These are phyloP conservation scores for Caracal caracal DNA, from an alignment of 2,113 vertebrate species.

Conservation along the genomic window DNA sequence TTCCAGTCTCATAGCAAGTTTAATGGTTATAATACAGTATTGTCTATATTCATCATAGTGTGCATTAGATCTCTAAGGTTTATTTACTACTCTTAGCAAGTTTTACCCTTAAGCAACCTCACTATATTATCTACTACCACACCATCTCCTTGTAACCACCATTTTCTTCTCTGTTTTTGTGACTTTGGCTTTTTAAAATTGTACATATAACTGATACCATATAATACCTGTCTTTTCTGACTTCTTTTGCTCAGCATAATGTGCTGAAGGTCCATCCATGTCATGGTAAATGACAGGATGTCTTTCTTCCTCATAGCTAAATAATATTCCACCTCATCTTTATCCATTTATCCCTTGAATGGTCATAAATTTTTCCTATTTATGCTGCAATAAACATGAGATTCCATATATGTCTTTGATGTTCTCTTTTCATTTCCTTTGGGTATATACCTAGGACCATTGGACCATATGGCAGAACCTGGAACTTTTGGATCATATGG, in stretches of 20 bases:
- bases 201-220: background rate
- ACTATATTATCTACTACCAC: background rate
- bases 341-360: background rate
- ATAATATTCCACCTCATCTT: background rate
- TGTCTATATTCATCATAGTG: background rate
- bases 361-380: background rate
- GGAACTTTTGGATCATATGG: background rate
- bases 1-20: background rate
- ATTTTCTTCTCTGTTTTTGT: background rate
- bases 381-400: background rate
- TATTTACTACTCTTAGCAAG: background rate
- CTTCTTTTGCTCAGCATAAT: background rate
- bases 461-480: background rate
- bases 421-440: background rate
- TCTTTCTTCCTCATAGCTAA: background rate
- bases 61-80: background rate
- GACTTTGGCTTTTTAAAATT: background rate
- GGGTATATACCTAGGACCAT: background rate
- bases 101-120: background rate
- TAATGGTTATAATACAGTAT: background rate
- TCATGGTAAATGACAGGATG: background rate
- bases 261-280: background rate
- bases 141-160: background rate
- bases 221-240: background rate
- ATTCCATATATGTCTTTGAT: background rate